Percentiles rank a stretch among this genome's conserved stretches.
These are phyloP conservation scores for Cyprinodon variegatus DNA, from an alignment of 2,113 vertebrate genomes.

Conservation along the genomic window DNA sequence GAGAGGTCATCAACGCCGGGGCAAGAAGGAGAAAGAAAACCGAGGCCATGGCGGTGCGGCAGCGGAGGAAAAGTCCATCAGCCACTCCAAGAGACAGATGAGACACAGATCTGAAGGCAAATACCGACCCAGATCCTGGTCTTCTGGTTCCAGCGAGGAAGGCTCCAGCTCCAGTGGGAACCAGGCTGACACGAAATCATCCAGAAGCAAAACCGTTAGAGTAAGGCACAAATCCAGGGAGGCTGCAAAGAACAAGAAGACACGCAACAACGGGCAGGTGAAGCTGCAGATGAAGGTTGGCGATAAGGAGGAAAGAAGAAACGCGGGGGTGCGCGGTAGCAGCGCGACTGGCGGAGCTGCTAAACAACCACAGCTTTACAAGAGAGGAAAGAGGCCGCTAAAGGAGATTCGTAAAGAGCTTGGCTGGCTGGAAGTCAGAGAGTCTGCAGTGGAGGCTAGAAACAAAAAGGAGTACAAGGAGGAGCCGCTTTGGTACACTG, in stretches of 20 bases:
- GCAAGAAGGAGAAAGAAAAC: slow-evolving; percentile 90
- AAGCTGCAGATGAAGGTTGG: slow-evolving; percentile 84
- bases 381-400: slow-evolving; percentile 87
- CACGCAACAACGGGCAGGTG: slow-evolving; percentile 84
- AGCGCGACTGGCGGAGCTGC: slow-evolving; percentile 73
- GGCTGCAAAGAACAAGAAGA: slow-evolving; percentile 83
- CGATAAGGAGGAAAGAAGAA: slow-evolving; percentile 84
- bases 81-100: slow-evolving; percentile 84
- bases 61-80: slow-evolving; percentile 80
- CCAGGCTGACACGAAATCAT: slow-evolving; percentile 84
- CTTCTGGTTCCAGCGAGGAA: slow-evolving; percentile 95
- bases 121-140: slow-evolving; percentile 93
- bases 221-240: slow-evolving; percentile 92
- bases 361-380: slow-evolving; percentile 86
- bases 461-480: slow-evolving; percentile 92
- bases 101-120: slow-evolving; percentile 89
- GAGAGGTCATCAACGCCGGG: slow-evolving; percentile 81
- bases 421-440: slow-evolving; percentile 80
- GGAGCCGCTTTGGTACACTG: slow-evolving; percentile 98
- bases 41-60: slow-evolving; percentile 74
- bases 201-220: slow-evolving; percentile 83
- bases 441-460: slow-evolving; percentile 81
- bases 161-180: slow-evolving; percentile 96
- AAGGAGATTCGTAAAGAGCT: slow-evolving; percentile 88
- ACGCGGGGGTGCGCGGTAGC: slow-evolving; percentile 80